These are phyloP conservation scores for Rhinoderma darwinii DNA, from an alignment of 2,113 vertebrate species.

Conservation along the genomic window DNA sequence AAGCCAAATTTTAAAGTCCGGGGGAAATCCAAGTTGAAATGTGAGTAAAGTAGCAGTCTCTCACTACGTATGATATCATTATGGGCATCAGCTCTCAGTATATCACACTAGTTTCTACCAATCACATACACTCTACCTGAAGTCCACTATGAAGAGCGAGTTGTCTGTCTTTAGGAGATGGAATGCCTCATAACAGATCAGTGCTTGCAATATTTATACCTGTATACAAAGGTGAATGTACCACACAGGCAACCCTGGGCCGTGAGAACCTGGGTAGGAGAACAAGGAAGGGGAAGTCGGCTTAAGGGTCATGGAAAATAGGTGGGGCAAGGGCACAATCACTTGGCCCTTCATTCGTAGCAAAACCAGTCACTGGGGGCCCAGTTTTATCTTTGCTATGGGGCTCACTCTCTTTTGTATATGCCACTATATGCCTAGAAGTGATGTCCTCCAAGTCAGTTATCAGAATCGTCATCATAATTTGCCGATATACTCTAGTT, in stretches of 20 bases:
- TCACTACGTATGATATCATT: slow-evolving; percentile 58
- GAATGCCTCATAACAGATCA: neutral
- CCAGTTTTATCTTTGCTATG: no score
- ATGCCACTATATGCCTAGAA: neutral
- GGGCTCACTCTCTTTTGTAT: neutral
- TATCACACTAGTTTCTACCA: slow-evolving; percentile 22
- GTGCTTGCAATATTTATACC: neutral
- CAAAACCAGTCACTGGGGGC: no score
- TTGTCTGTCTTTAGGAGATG: neutral
- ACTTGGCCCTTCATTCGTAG: no score
- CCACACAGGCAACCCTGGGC: no score
- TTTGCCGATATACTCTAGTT: neutral
- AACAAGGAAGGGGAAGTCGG: no score
- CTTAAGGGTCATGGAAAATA: no score
- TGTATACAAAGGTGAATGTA: neutral
- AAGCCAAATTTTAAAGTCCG: slow-evolving; percentile 57
- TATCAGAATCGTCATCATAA: neutral
- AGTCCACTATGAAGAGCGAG: neutral
- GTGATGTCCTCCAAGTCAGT: neutral
- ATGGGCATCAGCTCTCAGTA: slow-evolving; percentile 25
- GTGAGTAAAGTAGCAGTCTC: slow-evolving; percentile 38
- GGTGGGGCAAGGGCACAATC: no score
- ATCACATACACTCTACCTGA: neutral
- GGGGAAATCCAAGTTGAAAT: slow-evolving; percentile 58
- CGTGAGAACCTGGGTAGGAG: no score